Conservation (phyloP, 2,888 invertebrate species). For the Petrolisthes cinctipes region DNA sequence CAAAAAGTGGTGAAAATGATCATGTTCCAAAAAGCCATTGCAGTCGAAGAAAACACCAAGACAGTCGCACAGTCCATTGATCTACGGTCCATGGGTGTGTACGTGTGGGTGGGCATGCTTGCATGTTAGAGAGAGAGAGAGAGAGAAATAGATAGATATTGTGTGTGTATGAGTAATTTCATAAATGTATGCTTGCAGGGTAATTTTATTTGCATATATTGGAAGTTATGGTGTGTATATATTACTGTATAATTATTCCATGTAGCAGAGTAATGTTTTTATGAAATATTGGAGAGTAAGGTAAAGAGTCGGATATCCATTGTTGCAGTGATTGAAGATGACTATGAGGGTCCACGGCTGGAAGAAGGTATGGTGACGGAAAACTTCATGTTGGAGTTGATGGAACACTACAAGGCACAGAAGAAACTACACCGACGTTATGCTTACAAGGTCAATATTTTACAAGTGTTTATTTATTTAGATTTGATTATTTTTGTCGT, state of each 20-base stretch:
- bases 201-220: no score
- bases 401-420: constrained; percentile 90
- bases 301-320: background rate
- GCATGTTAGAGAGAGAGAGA: background rate
- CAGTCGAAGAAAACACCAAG: constrained; percentile 88
- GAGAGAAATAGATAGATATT: background rate
- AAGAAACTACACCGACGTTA: constrained; percentile 95
- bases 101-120: background rate
- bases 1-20: constrained; percentile 94
- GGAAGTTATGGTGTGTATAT: no score
- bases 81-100: constrained; percentile 57
- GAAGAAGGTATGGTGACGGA: constrained; percentile 89
- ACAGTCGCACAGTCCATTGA: constrained; percentile 72
- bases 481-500: background rate
- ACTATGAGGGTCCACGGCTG: constrained; percentile 91
- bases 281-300: no score
- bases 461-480: background rate
- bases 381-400: constrained; percentile 88
- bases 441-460: constrained; percentile 86
- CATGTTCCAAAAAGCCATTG: constrained; percentile 97
- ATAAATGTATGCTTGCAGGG: background rate
- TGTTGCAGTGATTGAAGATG: constrained; percentile 87
- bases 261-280: no score
- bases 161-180: background rate
- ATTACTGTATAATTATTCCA: background rate